Percentiles rank a stretch among this genome's conserved stretches.
phyloP scores from a whole-genome alignment of 2,113 vertebrate species.

The Atrichornis clamosus region DNA sequence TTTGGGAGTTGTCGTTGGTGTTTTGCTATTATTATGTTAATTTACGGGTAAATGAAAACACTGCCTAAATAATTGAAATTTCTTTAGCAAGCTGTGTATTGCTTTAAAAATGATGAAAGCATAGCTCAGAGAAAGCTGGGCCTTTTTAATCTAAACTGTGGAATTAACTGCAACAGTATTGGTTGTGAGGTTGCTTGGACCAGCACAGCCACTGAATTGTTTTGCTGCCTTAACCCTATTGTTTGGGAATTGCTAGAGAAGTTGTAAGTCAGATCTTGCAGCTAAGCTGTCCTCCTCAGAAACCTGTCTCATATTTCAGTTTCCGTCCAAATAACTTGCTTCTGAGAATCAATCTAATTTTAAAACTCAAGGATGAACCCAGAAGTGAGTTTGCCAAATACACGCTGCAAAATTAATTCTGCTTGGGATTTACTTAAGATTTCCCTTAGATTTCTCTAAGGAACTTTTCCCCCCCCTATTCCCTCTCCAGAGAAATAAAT shows the following conservation, averaged over 20 bases:
- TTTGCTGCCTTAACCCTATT: background rate
- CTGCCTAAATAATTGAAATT: background rate
- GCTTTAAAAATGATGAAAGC: background rate
- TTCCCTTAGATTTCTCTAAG: conserved; percentile 19
- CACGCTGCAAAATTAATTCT: background rate
- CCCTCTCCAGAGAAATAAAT: background rate
- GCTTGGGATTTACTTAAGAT: conserved; percentile 26
- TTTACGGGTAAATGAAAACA: background rate
- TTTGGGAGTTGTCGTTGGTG: conserved; percentile 9
- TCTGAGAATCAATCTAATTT: conserved; percentile 5
- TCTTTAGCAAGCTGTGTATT: background rate
- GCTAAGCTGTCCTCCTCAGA: background rate
- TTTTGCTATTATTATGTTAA: conserved; percentile 4
- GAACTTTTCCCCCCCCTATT: background rate
- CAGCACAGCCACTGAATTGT: background rate
- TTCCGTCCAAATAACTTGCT: conserved; percentile 6
- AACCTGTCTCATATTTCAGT: background rate
- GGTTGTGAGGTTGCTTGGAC: background rate
- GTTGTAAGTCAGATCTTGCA: background rate
- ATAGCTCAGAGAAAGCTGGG: background rate
- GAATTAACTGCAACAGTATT: background rate
- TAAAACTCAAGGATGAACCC: background rate
- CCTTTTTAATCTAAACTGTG: background rate
- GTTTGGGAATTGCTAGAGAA: background rate
- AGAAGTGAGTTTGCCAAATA: background rate